A percentile compares a stretch with the other conserved stretches of the same genome.
phyloP scores from a whole-genome alignment of 2,888 invertebrate genomes.

The Molanna angustata region DNA sequence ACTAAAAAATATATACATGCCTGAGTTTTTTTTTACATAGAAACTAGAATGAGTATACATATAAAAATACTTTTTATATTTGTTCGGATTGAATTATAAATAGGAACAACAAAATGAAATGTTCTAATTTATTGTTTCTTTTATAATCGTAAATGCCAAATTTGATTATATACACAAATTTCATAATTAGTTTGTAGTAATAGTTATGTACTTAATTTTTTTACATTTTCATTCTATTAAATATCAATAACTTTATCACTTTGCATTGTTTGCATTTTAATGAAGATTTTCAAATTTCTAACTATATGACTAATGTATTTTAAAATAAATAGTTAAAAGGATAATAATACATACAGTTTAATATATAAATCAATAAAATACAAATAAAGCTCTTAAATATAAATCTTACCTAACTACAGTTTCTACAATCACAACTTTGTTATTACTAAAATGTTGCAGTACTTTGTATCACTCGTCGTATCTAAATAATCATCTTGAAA shows the following conservation, averaged over 20 bases:
- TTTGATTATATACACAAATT: conserved; percentile 1
- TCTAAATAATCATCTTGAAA: conserved; percentile 27
- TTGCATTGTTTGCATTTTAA: neutral
- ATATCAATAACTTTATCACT: conserved; percentile 4
- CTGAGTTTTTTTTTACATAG: too few relatives aligned
- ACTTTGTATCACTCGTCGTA: conserved; percentile 20
- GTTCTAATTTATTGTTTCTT: too few relatives aligned
- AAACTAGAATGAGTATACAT: too few relatives aligned
- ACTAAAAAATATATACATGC: too few relatives aligned
- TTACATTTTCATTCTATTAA: conserved; percentile 2
- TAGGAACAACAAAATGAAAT: too few relatives aligned
- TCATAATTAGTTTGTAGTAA: neutral
- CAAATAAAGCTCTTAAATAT: conserved; percentile 13
- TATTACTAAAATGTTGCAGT: conserved; percentile 29
- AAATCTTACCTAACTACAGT: conserved; percentile 24
- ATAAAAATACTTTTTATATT: too few relatives aligned
- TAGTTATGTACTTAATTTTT: neutral
- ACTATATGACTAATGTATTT: neutral
- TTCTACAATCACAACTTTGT: conserved; percentile 31
- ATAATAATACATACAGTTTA: conserved; percentile 5
- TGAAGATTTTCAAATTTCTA: neutral
- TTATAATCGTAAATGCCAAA: too few relatives aligned
- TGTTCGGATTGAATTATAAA: too few relatives aligned
- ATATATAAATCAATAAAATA: conserved; percentile 7
- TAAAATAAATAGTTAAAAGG: neutral